Conservation (phyloP, 2,797 vertebrate species). For the Neostethus bicornis region DNA sequence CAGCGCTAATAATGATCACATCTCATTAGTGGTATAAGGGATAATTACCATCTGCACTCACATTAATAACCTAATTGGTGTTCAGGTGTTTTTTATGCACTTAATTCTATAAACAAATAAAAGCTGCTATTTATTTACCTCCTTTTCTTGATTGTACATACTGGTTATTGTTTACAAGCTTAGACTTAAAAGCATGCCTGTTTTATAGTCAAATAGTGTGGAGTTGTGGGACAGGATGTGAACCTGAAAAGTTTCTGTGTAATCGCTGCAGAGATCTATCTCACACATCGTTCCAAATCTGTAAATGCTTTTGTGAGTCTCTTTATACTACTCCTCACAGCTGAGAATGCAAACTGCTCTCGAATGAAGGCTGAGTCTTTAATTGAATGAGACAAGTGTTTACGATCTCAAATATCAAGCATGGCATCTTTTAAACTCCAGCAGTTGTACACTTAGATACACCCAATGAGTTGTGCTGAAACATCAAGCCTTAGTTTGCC, state of each 20-base stretch:
- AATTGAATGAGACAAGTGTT: slow-evolving; percentile 67
- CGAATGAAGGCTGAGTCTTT: slow-evolving; percentile 61
- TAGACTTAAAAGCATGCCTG: slow-evolving; percentile 40
- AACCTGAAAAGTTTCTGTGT: slow-evolving; percentile 61
- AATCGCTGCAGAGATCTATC: slow-evolving; percentile 67
- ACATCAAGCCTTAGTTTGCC: slow-evolving; percentile 4
- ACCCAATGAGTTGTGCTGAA: slow-evolving; percentile 30
- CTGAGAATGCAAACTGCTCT: slow-evolving; percentile 77
- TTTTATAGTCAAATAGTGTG: slow-evolving; percentile 25
- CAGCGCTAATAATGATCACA: slow-evolving; percentile 41
- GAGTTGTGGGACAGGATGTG: slow-evolving; percentile 74
- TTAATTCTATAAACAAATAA: slow-evolving; percentile 14
- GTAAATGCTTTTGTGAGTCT: slow-evolving; percentile 67
- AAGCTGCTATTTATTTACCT: slow-evolving; percentile 9
- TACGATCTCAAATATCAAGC: slow-evolving; percentile 56
- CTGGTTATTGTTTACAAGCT: slow-evolving; percentile 26
- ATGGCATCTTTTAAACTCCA: slow-evolving; percentile 37
- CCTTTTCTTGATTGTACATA: slow-evolving; percentile 27
- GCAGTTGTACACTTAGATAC: slow-evolving; percentile 49
- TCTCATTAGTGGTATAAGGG: slow-evolving; percentile 33
- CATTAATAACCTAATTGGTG: slow-evolving; percentile 16
- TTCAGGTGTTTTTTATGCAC: slow-evolving; percentile 12
- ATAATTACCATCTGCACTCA: slow-evolving; percentile 44
- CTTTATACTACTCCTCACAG: slow-evolving; percentile 71
- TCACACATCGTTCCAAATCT: slow-evolving; percentile 70